Conservation (phyloP, 2,113 vertebrate genomes). For the Calidris pygmaea region DNA sequence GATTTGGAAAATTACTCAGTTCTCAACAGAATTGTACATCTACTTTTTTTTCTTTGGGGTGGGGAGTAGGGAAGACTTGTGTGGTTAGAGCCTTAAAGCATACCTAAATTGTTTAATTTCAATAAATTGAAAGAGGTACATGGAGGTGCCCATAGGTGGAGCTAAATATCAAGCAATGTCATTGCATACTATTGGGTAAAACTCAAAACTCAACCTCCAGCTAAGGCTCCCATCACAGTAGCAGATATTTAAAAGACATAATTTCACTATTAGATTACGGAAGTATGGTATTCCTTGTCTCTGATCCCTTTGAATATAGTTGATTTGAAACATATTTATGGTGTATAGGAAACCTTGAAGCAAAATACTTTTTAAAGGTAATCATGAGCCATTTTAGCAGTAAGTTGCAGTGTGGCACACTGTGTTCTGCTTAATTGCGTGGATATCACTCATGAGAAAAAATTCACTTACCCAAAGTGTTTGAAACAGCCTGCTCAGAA, state of each 20-base stretch:
- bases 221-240: not conserved
- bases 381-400: not conserved
- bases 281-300: not conserved
- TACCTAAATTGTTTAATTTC: rapidly evolving
- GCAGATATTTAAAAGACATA: not conserved
- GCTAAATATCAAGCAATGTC: slow-evolving; percentile 29
- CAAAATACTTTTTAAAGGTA: not conserved
- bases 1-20: not conserved
- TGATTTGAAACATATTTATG: not conserved
- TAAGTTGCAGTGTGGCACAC: not conserved
- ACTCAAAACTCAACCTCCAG: not conserved
- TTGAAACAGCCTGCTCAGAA: not conserved
- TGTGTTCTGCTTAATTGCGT: not conserved
- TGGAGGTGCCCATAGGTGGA: slow-evolving; percentile 46
- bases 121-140: not conserved
- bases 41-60: not conserved
- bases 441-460: not conserved
- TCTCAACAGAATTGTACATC: not conserved
- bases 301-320: not conserved
- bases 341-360: not conserved
- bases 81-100: not conserved
- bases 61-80: not conserved
- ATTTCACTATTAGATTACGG: not conserved
- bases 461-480: not conserved
- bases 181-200: not conserved